phyloP scores from a whole-genome alignment of 2,113 vertebrate species.

The cattle (Bos taurus) region DNA sequence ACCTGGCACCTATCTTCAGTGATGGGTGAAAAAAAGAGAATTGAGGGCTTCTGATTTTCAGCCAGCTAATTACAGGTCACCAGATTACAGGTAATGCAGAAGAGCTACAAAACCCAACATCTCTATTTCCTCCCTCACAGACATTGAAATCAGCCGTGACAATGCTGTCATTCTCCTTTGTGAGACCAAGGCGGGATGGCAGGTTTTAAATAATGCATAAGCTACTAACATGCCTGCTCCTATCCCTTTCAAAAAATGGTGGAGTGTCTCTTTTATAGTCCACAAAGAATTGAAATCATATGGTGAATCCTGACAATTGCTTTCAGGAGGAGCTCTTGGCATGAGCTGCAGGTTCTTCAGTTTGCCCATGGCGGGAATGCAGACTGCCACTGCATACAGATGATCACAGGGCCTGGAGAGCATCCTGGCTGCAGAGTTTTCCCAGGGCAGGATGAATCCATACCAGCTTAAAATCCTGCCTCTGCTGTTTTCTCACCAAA shows the following conservation, averaged over 20 bases:
- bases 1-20: neutral
- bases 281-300: constrained; percentile 61
- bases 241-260: constrained; percentile 51
- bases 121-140: constrained; percentile 50
- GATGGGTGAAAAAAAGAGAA: neutral
- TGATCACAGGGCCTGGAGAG: constrained; percentile 20
- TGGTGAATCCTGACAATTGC: constrained; percentile 63
- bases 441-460: constrained; percentile 20
- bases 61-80: constrained; percentile 40
- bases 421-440: neutral
- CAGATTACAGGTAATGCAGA: constrained; percentile 38
- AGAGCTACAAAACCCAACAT: constrained; percentile 52
- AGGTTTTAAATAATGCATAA: constrained; percentile 49
- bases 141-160: neutral
- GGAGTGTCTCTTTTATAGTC: constrained; percentile 52
- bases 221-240: constrained; percentile 40
- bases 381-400: constrained; percentile 44
- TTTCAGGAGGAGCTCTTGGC: constrained; percentile 64
- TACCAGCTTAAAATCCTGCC: constrained; percentile 32
- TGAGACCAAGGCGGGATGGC: constrained; percentile 12
- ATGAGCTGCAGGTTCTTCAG: constrained; percentile 1
- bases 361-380: neutral
- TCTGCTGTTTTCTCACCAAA: constrained; percentile 26
- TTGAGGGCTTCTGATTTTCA: neutral
- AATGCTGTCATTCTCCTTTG: constrained; percentile 39